A percentile compares a stretch with the other conserved stretches of the same genome.
phyloP scores from a whole-genome alignment of 2,888 invertebrate species.

The Lasioglossum leucozonium region DNA sequence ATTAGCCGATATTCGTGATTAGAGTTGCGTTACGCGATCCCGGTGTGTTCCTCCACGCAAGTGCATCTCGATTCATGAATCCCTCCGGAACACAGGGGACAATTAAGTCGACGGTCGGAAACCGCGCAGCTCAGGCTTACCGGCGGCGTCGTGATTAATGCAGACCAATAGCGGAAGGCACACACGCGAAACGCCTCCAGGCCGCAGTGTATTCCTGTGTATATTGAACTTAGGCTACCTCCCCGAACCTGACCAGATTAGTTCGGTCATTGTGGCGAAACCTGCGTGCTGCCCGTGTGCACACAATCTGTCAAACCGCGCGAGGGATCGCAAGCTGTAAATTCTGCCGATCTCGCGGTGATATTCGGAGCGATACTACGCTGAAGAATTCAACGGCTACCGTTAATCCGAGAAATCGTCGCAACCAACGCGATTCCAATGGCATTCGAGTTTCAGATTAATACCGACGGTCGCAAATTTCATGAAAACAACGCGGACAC shows the following conservation, averaged over 20 bases:
- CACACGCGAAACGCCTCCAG: slow-evolving; percentile 71
- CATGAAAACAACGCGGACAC: not conserved
- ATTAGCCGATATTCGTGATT: slow-evolving; percentile 8
- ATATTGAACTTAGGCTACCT: slow-evolving; percentile 80
- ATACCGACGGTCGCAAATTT: not conserved
- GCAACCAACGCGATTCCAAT: not conserved
- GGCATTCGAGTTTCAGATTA: not conserved
- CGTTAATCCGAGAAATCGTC: slow-evolving; percentile 37
- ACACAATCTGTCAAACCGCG: slow-evolving; percentile 74
- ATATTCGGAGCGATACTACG: slow-evolving; percentile 55
- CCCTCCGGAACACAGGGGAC: slow-evolving; percentile 54
- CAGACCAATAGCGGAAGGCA: slow-evolving; percentile 77
- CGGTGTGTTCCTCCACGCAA: slow-evolving; percentile 10
- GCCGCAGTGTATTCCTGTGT: slow-evolving; percentile 76
- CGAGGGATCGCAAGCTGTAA: slow-evolving; percentile 46
- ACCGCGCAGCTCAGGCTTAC: slow-evolving; percentile 44
- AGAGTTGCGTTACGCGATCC: not conserved
- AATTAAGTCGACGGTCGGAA: slow-evolving; percentile 65
- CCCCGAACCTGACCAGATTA: slow-evolving; percentile 79
- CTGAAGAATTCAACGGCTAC: slow-evolving; percentile 47
- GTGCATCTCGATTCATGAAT: slow-evolving; percentile 59
- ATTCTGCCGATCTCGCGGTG: slow-evolving; percentile 63
- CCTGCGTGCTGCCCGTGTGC: slow-evolving; percentile 61
- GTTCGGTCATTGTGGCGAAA: slow-evolving; percentile 78
- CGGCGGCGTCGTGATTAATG: slow-evolving; percentile 75